Evolutionary conservation across 2,113 vertebrate species (phyloP).

Genomic region (Neogale vison): DNA sequence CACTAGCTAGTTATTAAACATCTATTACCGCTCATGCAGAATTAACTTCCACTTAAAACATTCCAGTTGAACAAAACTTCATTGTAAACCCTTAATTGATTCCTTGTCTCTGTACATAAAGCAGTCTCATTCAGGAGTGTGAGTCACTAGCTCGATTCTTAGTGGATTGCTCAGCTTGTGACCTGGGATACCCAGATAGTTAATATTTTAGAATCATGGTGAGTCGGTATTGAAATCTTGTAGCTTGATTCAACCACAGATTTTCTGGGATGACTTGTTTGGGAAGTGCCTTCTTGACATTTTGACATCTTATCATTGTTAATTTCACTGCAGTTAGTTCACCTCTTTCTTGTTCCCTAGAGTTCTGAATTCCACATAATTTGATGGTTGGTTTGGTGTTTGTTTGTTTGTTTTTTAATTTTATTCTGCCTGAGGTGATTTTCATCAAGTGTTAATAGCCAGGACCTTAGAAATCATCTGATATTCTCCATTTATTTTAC

Average conservation of each 20-base stretch:
- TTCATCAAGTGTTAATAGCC: conserved; percentile 33
- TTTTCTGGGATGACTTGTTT: conserved; percentile 35
- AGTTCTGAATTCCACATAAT: conserved; percentile 9
- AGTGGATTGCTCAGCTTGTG: not conserved
- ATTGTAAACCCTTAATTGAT: conserved; percentile 69
- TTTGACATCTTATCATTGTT: conserved; percentile 25
- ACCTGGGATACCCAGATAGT: not conserved
- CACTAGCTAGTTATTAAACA: conserved; percentile 76
- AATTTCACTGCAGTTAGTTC: conserved; percentile 21
- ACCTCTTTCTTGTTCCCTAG: conserved; percentile 5
- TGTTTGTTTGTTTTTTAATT: not conserved
- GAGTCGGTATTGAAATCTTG: conserved; percentile 10
- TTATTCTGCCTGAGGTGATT: conserved; percentile 20
- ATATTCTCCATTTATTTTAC: conserved; percentile 47
- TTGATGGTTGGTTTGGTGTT: not conserved
- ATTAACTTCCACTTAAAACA: conserved; percentile 78
- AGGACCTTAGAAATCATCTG: conserved; percentile 28
- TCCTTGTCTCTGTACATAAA: conserved; percentile 55
- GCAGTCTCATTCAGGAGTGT: conserved; percentile 40
- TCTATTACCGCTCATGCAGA: conserved; percentile 75
- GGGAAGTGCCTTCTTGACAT: conserved; percentile 42
- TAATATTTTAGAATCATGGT: not conserved
- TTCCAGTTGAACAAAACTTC: conserved; percentile 72
- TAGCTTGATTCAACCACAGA: not conserved
- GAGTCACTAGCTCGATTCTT: conserved; percentile 47